Evolutionary conservation across 2,888 invertebrate species (phyloP).

Genomic region (Boloria euphrosyne): DNA sequence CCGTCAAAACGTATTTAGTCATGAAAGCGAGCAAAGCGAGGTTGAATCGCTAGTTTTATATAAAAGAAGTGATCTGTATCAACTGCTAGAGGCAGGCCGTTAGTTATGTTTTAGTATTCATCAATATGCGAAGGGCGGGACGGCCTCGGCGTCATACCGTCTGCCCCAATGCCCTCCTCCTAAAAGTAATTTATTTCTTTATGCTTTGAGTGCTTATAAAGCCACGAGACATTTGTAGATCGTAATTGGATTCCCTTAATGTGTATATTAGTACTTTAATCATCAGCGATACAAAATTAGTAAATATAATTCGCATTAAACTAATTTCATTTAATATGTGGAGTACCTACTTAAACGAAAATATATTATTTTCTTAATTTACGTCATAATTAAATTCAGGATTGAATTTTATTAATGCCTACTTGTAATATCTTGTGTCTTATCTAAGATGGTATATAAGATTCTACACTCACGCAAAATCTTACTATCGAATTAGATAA

Average conservation of each 20-base stretch:
- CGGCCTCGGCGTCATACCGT: conserved; percentile 63
- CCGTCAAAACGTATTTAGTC: no score
- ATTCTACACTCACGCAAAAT: no score
- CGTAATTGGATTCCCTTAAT: conserved; percentile 8
- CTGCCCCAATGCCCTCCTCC: conserved; percentile 53
- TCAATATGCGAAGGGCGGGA: conserved; percentile 58
- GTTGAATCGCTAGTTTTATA: conserved; percentile 35
- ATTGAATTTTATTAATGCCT: no score
- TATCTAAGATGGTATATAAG: no score
- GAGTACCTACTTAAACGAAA: no score
- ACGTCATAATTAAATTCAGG: no score
- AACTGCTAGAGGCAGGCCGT: conserved; percentile 46
- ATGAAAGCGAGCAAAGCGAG: no score
- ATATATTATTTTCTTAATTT: no score
- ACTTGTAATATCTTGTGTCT: no score
- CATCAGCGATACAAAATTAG: background rate
- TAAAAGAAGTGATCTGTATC: conserved; percentile 49
- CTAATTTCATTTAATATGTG: background rate
- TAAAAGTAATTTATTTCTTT: conserved; percentile 49
- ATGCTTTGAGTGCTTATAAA: conserved; percentile 42
- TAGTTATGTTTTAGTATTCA: conserved; percentile 57
- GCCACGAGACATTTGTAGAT: conserved; percentile 12
- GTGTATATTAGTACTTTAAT: background rate
- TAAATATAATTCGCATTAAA: background rate
- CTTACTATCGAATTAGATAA: no score